These are phyloP conservation scores for human (Homo sapiens) DNA, from an alignment of 2,113 vertebrate species.

Conservation along the genomic window DNA sequence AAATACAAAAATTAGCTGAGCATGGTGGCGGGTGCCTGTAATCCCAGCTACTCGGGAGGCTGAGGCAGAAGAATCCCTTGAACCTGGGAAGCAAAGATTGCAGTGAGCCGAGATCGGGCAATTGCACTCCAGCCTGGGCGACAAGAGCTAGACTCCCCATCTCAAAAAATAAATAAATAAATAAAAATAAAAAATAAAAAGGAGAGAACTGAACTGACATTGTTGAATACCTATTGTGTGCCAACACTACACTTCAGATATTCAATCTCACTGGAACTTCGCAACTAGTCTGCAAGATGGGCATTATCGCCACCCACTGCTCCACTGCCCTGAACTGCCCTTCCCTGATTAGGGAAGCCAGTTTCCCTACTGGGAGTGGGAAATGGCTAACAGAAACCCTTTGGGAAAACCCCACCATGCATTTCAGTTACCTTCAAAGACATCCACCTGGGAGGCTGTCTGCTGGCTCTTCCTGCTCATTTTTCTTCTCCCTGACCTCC, in stretches of 20 bases:
- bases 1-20: background rate
- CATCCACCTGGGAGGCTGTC: background rate
- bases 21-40: rapidly evolving
- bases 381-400: background rate
- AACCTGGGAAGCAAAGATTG: background rate
- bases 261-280: background rate
- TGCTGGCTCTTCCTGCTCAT: background rate
- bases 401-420: background rate
- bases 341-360: background rate
- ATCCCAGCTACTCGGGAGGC: background rate
- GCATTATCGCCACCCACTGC: rapidly evolving
- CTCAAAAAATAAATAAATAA: background rate
- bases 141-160: background rate
- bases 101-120: background rate
- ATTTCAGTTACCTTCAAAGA: background rate
- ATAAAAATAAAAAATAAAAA: background rate
- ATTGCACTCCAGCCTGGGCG: background rate
- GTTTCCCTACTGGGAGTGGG: background rate
- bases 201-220: background rate
- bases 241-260: background rate
- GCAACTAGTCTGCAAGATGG: background rate
- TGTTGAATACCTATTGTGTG: background rate
- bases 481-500: background rate
- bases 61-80: background rate
- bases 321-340: no score